Conservation (phyloP, 2,113 vertebrate genomes). For the Loxodonta africana region DNA sequence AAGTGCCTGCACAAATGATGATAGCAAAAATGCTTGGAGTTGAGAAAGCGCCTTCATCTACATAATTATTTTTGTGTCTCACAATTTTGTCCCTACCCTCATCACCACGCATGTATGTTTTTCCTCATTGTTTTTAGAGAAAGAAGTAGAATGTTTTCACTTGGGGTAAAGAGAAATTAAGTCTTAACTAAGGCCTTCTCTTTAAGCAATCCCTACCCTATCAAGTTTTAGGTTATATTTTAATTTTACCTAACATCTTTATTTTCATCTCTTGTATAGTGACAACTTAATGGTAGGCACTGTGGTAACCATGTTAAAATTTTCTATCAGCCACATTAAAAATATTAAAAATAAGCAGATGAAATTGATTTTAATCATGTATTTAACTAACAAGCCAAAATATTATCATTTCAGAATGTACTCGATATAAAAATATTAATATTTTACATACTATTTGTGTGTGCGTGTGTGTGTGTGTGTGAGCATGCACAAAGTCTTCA, state of each 20-base stretch:
- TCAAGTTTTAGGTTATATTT: background rate
- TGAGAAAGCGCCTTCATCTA: background rate
- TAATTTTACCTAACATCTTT: constrained; percentile 1
- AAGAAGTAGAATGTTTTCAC: constrained; percentile 38
- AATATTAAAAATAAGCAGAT: background rate
- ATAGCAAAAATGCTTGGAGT: background rate
- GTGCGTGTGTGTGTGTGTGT: background rate
- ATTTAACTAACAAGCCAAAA: background rate
- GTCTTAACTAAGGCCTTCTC: background rate
- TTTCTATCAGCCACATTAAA: constrained; percentile 14
- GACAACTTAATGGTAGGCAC: background rate
- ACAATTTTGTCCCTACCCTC: background rate
- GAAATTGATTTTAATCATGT: constrained; percentile 17
- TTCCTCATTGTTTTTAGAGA: background rate
- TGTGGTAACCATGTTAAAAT: constrained; percentile 7
- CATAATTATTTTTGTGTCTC: constrained; percentile 2
- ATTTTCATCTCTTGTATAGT: background rate
- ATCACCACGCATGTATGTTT: background rate
- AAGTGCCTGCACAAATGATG: background rate
- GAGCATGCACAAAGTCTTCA: background rate
- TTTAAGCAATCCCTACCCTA: background rate
- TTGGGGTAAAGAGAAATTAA: background rate
- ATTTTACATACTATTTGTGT: background rate
- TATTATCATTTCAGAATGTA: background rate
- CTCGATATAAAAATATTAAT: background rate